These are phyloP conservation scores for Lepus townsendii DNA, from an alignment of 2,797 vertebrate species.

Conservation along the genomic window DNA sequence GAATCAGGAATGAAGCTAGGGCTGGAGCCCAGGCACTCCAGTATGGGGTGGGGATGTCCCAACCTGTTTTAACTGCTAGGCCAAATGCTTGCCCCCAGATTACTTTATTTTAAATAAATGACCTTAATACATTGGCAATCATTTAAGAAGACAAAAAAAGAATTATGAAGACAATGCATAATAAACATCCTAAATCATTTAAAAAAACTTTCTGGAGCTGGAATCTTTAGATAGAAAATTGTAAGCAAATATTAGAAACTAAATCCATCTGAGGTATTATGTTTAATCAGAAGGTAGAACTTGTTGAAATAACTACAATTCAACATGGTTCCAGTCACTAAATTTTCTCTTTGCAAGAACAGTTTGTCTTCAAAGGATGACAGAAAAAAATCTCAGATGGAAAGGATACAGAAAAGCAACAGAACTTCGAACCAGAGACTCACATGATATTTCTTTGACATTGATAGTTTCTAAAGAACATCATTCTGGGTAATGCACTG, in stretches of 20 bases:
- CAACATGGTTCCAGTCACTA: slow-evolving; percentile 43
- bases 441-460: neutral
- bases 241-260: slow-evolving; percentile 56
- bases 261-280: slow-evolving; percentile 37
- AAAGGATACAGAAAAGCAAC: neutral
- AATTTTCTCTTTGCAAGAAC: slow-evolving; percentile 49
- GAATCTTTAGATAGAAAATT: slow-evolving; percentile 49
- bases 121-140: neutral
- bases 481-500: neutral
- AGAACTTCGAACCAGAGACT: neutral
- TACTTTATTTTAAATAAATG: neutral
- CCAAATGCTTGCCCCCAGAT: neutral
- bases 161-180: neutral
- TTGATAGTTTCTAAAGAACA: neutral
- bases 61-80: too few relatives aligned
- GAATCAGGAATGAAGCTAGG: too few relatives aligned
- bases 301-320: slow-evolving; percentile 70
- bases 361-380: slow-evolving; percentile 13
- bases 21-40: too few relatives aligned
- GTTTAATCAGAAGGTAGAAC: slow-evolving; percentile 28
- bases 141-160: neutral
- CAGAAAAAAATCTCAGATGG: neutral
- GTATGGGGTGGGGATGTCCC: too few relatives aligned
- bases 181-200: slow-evolving; percentile 12
- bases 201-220: neutral